Conservation (phyloP, 2,113 vertebrate genomes). For the Terrapene triunguis region DNA sequence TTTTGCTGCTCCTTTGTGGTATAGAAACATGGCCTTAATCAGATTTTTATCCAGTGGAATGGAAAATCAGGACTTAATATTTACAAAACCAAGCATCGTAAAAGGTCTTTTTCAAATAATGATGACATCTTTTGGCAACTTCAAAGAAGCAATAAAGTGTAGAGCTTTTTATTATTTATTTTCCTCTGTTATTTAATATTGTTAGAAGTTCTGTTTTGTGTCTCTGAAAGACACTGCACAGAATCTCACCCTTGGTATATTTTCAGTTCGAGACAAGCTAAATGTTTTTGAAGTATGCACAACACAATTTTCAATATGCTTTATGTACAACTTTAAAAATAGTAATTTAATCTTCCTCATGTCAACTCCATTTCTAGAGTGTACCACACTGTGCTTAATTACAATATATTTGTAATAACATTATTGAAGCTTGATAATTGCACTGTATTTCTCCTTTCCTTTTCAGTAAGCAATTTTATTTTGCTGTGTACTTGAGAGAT, state of each 20-base stretch:
- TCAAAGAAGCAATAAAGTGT: not conserved
- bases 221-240: not conserved
- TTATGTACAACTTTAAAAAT: not conserved
- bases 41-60: not conserved
- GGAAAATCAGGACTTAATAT: not conserved
- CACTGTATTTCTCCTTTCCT: slow-evolving; percentile 1
- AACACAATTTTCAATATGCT: not conserved
- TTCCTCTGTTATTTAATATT: not conserved
- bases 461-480: not conserved
- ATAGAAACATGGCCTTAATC: not conserved
- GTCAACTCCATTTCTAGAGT: not conserved
- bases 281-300: not conserved
- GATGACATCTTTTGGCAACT: not conserved
- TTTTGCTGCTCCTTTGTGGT: not conserved
- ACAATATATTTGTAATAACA: not conserved
- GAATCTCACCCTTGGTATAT: not conserved
- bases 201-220: not conserved
- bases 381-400: not conserved
- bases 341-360: not conserved
- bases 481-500: slow-evolving; percentile 5
- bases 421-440: not conserved
- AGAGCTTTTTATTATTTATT: not conserved
- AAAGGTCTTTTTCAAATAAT: not conserved
- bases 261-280: not conserved
- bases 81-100: not conserved